A percentile compares a stretch with the other conserved stretches of the same genome.
Conservation (phyloP, 1,140 invertebrate species). For the Saccostrea cuccullata region DNA sequence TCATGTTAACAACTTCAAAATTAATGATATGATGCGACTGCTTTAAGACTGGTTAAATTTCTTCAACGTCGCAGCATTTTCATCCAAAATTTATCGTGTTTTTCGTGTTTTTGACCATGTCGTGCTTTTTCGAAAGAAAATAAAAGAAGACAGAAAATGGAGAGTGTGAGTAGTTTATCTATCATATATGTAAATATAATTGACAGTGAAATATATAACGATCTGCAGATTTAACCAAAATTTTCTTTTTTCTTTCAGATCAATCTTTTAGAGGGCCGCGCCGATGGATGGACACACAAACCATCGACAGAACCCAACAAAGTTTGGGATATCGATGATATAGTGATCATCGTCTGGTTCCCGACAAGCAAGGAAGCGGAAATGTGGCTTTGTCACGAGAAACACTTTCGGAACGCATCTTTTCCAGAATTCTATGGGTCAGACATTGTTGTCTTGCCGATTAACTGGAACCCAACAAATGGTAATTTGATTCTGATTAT, state of each 20-base stretch:
- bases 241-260: background rate
- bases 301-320: background rate
- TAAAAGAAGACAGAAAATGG: background rate
- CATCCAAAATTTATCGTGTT: conserved; percentile 31
- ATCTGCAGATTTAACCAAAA: background rate
- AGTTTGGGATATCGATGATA: background rate
- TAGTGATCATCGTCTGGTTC: conserved; percentile 13
- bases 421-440: conserved; percentile 22
- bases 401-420: background rate
- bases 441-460: background rate
- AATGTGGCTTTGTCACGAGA: conserved; percentile 6
- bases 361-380: background rate
- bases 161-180: background rate
- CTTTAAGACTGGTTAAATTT: background rate
- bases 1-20: too few species aligned
- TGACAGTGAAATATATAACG: too few species aligned
- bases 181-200: background rate
- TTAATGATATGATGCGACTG: background rate
- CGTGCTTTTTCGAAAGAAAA: background rate
- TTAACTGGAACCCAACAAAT: conserved; percentile 22
- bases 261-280: background rate
- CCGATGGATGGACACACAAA: background rate
- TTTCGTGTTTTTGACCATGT: conserved; percentile 22
- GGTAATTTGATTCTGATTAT: background rate
- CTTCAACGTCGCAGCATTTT: conserved; percentile 10